Evolutionary conservation across 2,113 vertebrate species (phyloP).

Genomic region (Zapus hudsonius): DNA sequence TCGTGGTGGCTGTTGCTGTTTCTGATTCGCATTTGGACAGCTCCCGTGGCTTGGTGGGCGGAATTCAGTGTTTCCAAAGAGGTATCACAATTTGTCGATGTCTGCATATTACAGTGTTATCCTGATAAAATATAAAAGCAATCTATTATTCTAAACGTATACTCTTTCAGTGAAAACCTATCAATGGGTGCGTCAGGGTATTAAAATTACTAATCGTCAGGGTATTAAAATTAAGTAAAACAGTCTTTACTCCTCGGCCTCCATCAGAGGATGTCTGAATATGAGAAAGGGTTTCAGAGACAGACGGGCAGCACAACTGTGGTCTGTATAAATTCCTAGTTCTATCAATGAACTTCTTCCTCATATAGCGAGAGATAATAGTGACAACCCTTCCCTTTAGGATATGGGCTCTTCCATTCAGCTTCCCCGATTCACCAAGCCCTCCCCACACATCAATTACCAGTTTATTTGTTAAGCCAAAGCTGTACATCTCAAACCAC

Average conservation of each 20-base stretch:
- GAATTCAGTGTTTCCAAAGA: conserved; percentile 82
- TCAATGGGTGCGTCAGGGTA: not conserved
- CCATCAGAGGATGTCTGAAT: no score
- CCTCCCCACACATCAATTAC: no score
- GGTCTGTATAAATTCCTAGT: not conserved
- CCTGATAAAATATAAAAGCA: conserved; percentile 80
- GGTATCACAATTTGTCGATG: conserved; percentile 78
- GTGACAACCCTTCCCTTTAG: no score
- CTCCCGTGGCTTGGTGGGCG: conserved; percentile 75
- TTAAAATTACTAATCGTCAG: not conserved
- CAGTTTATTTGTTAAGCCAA: not conserved
- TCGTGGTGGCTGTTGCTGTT: conserved; percentile 86
- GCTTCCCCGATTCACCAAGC: no score
- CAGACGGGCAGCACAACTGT: not conserved
- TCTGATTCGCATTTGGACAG: conserved; percentile 90
- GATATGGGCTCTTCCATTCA: not conserved
- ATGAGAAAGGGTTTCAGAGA: not conserved
- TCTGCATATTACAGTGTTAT: conserved; percentile 82
- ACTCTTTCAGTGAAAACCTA: conserved; percentile 26
- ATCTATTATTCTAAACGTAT: conserved; percentile 52
- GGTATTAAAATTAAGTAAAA: not conserved
- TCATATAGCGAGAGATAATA: not conserved
- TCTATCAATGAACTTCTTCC: not conserved
- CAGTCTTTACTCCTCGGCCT: not conserved
- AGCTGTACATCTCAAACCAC: not conserved